A percentile compares a stretch with the other conserved stretches of the same genome.
Conservation (phyloP, 2,888 invertebrate species). For the Hemicrepidius hirtus region DNA sequence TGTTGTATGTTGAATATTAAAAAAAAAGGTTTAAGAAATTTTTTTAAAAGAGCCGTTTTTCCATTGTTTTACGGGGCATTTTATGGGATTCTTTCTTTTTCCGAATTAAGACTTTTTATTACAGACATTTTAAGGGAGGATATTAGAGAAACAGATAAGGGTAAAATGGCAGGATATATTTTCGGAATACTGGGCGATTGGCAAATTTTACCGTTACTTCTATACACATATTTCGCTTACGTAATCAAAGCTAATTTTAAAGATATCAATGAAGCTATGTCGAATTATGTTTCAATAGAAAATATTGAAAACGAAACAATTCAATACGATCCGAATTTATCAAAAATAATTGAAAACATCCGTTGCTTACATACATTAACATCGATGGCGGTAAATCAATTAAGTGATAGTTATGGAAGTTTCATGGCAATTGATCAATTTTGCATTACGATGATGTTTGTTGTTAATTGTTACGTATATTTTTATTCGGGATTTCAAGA, state of each 20-base stretch:
- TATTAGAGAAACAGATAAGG: background rate
- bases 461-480: constrained; percentile 57
- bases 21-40: background rate
- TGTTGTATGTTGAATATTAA: constrained; percentile 14
- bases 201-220: constrained; percentile 58
- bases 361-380: constrained; percentile 57
- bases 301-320: constrained; percentile 41
- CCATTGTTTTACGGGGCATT: constrained; percentile 19
- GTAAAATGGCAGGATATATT: constrained; percentile 44
- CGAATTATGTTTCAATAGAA: constrained; percentile 36
- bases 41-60: constrained; percentile 6
- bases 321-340: constrained; percentile 49
- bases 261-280: constrained; percentile 53
- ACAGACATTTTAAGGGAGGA: background rate
- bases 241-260: constrained; percentile 53
- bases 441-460: constrained; percentile 56
- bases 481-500: constrained; percentile 34
- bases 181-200: constrained; percentile 58
- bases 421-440: constrained; percentile 60
- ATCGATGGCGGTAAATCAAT: constrained; percentile 54
- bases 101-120: constrained; percentile 25
- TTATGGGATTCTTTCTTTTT: constrained; percentile 1
- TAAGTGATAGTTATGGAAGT: constrained; percentile 58
- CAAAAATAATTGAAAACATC: constrained; percentile 50
- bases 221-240: constrained; percentile 58